Evolutionary conservation across 1,140 invertebrate species (phyloP).

Genomic region (Paraescarpia echinospica): DNA sequence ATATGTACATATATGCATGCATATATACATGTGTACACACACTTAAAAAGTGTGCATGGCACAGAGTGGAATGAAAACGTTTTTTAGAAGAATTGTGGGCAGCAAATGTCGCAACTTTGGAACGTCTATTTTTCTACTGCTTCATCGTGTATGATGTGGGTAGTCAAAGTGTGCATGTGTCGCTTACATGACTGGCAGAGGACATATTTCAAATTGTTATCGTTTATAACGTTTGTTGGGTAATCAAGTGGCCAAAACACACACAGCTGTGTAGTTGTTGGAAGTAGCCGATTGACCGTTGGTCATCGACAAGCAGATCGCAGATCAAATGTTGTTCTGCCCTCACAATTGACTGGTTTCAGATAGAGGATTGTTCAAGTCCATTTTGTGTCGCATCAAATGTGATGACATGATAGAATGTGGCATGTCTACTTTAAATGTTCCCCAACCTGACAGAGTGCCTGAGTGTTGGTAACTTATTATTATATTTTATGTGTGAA

Average conservation of each 20-base stretch:
- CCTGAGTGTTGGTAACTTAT: neutral
- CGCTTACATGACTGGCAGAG: neutral
- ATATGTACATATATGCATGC: neutral
- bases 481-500: neutral
- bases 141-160: neutral
- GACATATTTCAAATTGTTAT: neutral
- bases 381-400: neutral
- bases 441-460: neutral
- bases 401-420: neutral
- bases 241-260: neutral
- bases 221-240: neutral
- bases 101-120: neutral
- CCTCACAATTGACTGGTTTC: neutral
- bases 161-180: neutral
- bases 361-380: neutral
- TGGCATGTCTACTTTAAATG: neutral
- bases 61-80: neutral
- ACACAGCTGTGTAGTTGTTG: neutral
- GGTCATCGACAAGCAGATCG: neutral
- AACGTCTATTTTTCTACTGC: conserved; percentile 1
- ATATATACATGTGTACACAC: neutral
- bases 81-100: neutral
- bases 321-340: neutral
- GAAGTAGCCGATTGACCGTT: neutral
- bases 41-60: neutral